phyloP scores from a whole-genome alignment of 2,888 invertebrate genomes.

The Metallyticus violacea region DNA sequence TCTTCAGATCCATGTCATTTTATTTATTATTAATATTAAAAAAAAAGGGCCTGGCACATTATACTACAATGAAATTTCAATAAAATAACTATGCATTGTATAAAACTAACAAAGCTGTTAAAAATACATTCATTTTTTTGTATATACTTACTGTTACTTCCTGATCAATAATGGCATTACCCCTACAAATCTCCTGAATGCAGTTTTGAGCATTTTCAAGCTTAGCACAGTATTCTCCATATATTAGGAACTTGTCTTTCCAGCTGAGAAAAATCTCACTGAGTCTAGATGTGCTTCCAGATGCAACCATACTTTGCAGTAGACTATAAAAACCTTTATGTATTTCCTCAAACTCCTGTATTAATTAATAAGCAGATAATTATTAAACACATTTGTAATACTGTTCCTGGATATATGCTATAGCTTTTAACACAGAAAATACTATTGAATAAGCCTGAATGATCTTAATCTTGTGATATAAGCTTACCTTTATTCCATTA shows the following conservation, averaged over 20 bases:
- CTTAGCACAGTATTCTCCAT: slow-evolving; percentile 95
- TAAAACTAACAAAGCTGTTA: too few relatives aligned
- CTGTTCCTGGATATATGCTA: too few relatives aligned
- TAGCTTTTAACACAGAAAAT: too few relatives aligned
- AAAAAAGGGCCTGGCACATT: too few relatives aligned
- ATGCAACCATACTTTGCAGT: slow-evolving; percentile 65
- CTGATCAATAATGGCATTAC: slow-evolving; percentile 62
- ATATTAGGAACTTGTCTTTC: slow-evolving; percentile 86
- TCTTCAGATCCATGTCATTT: too few relatives aligned
- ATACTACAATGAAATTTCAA: too few relatives aligned
- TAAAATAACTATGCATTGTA: too few relatives aligned
- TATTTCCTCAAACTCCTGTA: slow-evolving; percentile 78
- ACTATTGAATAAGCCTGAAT: too few relatives aligned
- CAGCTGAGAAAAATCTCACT: slow-evolving; percentile 87
- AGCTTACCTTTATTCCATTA: slow-evolving; percentile 79
- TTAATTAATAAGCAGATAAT: too few relatives aligned
- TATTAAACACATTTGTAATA: too few relatives aligned
- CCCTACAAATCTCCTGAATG: slow-evolving; percentile 71
- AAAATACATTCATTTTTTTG: too few relatives aligned
- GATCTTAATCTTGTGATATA: not conserved
- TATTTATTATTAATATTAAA: too few relatives aligned
- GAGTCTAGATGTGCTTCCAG: slow-evolving; percentile 58
- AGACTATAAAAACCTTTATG: slow-evolving; percentile 83
- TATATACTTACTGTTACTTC: slow-evolving; percentile 61
- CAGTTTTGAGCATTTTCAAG: slow-evolving; percentile 81